Conservation (phyloP, 2,888 invertebrate genomes). For the Cheilosia impressa region DNA sequence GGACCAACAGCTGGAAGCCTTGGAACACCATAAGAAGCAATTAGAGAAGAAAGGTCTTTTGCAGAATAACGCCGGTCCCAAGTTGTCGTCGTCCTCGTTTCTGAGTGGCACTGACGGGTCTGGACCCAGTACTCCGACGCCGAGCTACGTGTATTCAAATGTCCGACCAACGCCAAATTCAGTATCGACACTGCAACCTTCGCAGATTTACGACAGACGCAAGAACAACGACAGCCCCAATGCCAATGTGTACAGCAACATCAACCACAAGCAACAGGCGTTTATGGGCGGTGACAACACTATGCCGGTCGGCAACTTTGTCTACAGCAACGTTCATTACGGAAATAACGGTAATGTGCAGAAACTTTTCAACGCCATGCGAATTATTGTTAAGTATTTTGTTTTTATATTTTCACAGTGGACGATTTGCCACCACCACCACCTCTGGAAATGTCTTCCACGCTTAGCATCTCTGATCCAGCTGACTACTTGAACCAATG, state of each 20-base stretch:
- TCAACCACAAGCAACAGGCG: conserved; percentile 81
- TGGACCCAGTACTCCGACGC: conserved; percentile 8
- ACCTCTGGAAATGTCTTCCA: conserved; percentile 84
- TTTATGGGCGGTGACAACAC: conserved; percentile 85
- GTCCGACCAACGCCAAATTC: conserved; percentile 21
- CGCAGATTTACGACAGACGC: conserved; percentile 17
- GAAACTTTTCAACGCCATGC: neutral
- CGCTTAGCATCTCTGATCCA: conserved; percentile 83
- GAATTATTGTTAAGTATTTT: neutral
- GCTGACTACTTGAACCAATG: conserved; percentile 80
- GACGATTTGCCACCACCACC: conserved; percentile 87
- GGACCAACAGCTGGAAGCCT: conserved; percentile 82
- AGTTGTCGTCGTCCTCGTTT: conserved; percentile 78
- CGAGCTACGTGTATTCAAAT: conserved; percentile 46
- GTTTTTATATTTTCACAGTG: neutral
- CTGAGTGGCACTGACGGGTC: conserved; percentile 21
- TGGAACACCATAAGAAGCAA: conserved; percentile 83
- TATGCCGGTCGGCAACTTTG: conserved; percentile 78
- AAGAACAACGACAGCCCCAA: conserved; percentile 22
- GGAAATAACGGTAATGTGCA: conserved; percentile 50
- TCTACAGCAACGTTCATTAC: conserved; percentile 61
- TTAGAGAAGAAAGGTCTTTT: conserved; percentile 80
- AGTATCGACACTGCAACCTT: conserved; percentile 5
- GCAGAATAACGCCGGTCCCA: conserved; percentile 74
- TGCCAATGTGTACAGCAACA: conserved; percentile 76